These are phyloP conservation scores for Poliocrania exsul DNA, from an alignment of 2,797 vertebrate species.

Conservation along the genomic window DNA sequence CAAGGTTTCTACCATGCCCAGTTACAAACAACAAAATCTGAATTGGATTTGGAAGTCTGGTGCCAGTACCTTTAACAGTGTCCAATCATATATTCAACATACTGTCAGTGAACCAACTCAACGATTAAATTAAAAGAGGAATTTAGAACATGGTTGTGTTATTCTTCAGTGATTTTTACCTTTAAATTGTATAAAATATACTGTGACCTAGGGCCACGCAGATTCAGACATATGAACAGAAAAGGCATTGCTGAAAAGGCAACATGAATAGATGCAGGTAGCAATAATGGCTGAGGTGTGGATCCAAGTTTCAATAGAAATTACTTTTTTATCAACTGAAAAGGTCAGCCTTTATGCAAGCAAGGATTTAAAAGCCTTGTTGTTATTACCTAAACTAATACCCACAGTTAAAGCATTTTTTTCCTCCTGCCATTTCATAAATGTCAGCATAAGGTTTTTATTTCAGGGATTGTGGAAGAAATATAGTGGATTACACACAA, in stretches of 20 bases:
- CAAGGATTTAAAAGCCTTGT: conserved; percentile 24
- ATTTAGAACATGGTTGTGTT: neutral
- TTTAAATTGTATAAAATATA: neutral
- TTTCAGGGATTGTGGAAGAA: conserved; percentile 10
- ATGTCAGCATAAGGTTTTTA: conserved; percentile 47
- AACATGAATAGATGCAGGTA: conserved; percentile 17
- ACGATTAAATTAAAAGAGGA: neutral
- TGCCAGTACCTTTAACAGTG: neutral
- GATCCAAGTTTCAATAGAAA: conserved; percentile 39
- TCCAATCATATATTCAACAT: neutral
- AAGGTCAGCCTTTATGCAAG: conserved; percentile 54
- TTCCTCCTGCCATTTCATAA: conserved; percentile 36
- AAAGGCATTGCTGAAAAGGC: conserved; percentile 2
- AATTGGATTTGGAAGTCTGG: neutral
- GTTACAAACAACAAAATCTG: neutral
- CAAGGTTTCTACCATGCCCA: neutral
- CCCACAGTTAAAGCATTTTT: neutral
- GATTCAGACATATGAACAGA: neutral
- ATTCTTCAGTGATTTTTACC: neutral
- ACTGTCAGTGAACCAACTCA: neutral
- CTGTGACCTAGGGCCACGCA: neutral
- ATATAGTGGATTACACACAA: neutral
- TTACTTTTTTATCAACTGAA: neutral
- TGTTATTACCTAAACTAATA: conserved; percentile 13
- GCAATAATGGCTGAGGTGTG: neutral